These are phyloP conservation scores for Gerris lacustris DNA, from an alignment of 2,888 invertebrate species.

Conservation along the genomic window DNA sequence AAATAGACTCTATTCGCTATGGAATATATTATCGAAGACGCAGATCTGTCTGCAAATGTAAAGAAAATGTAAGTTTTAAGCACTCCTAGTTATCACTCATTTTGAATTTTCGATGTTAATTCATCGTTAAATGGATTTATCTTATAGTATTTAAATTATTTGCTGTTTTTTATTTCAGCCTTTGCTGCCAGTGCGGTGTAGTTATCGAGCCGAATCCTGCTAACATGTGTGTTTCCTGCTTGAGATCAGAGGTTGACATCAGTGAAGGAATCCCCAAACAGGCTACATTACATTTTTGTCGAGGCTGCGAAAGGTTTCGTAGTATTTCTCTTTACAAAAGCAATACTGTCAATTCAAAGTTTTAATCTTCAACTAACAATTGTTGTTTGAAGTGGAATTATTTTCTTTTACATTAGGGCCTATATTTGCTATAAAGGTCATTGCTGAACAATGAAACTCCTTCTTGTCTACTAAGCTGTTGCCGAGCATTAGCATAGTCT, in stretches of 20 bases:
- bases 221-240: constrained; percentile 93
- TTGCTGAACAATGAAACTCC: no score
- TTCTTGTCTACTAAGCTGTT: no score
- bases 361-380: no score
- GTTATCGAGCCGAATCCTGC: constrained; percentile 88
- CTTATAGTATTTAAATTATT: background rate
- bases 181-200: constrained; percentile 90
- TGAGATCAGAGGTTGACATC: constrained; percentile 84
- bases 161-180: constrained; percentile 39
- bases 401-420: no score
- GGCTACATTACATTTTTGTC: constrained; percentile 76
- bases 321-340: background rate
- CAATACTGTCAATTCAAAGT: no score
- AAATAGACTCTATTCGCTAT: background rate
- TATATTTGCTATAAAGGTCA: no score
- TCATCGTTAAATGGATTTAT: no score
- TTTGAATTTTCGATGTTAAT: background rate
- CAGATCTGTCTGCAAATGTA: background rate
- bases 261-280: constrained; percentile 94
- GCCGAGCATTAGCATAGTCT: no score
- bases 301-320: constrained; percentile 79
- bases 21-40: background rate
- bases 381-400: no score
- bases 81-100: background rate
- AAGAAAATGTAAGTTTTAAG: background rate